These are phyloP conservation scores for Drosophila oshimai DNA, from an alignment of 1,140 invertebrate species.

Conservation along the genomic window DNA sequence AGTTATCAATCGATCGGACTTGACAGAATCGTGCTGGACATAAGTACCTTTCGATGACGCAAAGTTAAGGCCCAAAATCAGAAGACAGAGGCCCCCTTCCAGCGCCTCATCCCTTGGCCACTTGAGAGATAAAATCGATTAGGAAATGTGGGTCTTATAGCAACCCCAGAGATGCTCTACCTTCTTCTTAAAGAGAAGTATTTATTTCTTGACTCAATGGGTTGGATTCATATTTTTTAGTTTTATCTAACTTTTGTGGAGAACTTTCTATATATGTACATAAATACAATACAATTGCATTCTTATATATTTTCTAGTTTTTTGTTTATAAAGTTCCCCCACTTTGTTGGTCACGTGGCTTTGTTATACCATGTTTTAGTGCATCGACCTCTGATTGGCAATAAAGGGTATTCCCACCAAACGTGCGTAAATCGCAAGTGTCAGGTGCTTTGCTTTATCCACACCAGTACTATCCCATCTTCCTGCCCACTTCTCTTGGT, in stretches of 20 bases:
- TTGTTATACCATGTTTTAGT: not conserved
- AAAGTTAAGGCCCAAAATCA: conserved; percentile 7
- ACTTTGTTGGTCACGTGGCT: not conserved
- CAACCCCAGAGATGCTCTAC: not conserved
- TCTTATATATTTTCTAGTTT: not conserved
- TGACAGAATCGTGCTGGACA: conserved; percentile 13
- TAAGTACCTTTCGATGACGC: conserved; percentile 21
- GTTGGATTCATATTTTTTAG: too few relatives aligned
- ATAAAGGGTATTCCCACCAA: conserved; percentile 13
- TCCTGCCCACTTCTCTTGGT: not conserved
- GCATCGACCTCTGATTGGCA: not conserved
- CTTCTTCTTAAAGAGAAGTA: too few relatives aligned
- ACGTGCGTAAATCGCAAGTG: conserved; percentile 16
- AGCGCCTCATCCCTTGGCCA: not conserved
- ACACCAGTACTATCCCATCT: not conserved
- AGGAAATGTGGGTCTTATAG: too few relatives aligned
- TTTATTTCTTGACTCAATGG: too few relatives aligned
- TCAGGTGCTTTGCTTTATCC: conserved; percentile 1
- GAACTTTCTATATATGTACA: too few relatives aligned
- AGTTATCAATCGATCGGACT: conserved; percentile 25
- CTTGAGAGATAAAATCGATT: conserved; percentile 29
- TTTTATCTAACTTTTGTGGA: too few relatives aligned
- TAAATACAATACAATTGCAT: too few relatives aligned
- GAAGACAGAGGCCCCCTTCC: conserved; percentile 14
- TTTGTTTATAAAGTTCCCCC: not conserved